These are phyloP conservation scores for Ips nitidus DNA, from an alignment of 1,140 invertebrate species.

Conservation along the genomic window DNA sequence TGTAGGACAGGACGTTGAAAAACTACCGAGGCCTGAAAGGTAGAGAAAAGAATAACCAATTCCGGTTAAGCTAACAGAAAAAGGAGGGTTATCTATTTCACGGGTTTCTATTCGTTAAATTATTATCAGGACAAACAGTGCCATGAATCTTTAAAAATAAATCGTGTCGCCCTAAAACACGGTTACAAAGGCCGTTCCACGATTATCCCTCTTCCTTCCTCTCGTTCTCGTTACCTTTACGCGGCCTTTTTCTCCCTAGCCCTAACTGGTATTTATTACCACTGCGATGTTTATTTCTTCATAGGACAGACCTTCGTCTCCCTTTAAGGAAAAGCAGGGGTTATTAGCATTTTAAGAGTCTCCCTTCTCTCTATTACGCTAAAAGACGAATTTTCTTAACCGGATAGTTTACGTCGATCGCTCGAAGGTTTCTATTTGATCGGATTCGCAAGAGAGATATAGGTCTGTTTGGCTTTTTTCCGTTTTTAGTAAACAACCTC, in stretches of 20 bases:
- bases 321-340: slow-evolving; percentile 11
- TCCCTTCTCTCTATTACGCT: slow-evolving; percentile 9
- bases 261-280: slow-evolving; percentile 34
- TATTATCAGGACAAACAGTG: slow-evolving; percentile 26
- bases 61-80: slow-evolving; percentile 4
- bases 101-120: slow-evolving; percentile 13
- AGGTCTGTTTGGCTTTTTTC: slow-evolving; percentile 13
- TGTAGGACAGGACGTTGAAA: too few species aligned
- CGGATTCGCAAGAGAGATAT: slow-evolving; percentile 6
- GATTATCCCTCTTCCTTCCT: slow-evolving; percentile 27
- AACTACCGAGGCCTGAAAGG: too few species aligned
- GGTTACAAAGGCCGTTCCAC: slow-evolving; percentile 27
- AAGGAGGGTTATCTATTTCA: not conserved
- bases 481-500: slow-evolving; percentile 2
- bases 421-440: slow-evolving; percentile 29
- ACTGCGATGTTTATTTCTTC: slow-evolving; percentile 35
- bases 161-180: slow-evolving; percentile 25
- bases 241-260: slow-evolving; percentile 18
- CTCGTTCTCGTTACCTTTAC: slow-evolving; percentile 27
- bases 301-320: slow-evolving; percentile 34
- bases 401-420: slow-evolving; percentile 24
- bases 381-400: slow-evolving; percentile 24
- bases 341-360: slow-evolving; percentile 34
- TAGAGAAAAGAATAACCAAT: not conserved
- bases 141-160: slow-evolving; percentile 35